Conservation (phyloP, 2,797 vertebrate genomes). For the Choloepus didactylus region DNA sequence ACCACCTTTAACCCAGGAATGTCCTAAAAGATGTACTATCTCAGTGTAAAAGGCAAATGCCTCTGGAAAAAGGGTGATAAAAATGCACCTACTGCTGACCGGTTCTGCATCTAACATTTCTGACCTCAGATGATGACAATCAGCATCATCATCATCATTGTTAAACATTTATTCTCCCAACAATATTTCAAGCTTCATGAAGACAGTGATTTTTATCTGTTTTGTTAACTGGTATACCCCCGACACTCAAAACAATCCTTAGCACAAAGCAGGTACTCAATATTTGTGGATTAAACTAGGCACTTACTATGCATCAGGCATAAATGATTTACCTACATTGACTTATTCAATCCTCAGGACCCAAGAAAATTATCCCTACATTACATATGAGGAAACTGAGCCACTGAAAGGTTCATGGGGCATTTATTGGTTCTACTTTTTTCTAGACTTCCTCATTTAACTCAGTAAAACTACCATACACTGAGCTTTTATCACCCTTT, state of each 20-base stretch:
- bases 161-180: not conserved
- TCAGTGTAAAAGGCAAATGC: not conserved
- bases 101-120: not conserved
- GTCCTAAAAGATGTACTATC: not conserved
- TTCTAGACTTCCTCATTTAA: not conserved
- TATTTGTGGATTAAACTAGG: not conserved
- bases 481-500: not conserved
- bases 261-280: too few relatives aligned
- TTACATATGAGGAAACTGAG: slow-evolving; percentile 54
- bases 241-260: not conserved
- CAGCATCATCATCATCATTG: not conserved
- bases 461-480: not conserved
- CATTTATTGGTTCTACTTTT: not conserved
- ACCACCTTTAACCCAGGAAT: not conserved
- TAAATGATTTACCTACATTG: slow-evolving; percentile 11
- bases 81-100: not conserved
- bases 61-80: not conserved
- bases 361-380: slow-evolving; percentile 29
- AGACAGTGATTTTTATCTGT: not conserved
- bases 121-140: not conserved
- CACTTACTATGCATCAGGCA: not conserved
- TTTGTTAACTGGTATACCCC: not conserved
- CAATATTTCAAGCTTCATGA: not conserved
- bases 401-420: not conserved
- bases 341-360: slow-evolving; percentile 37